Percentiles rank a stretch among this genome's conserved stretches.
Evolutionary conservation across 2,113 vertebrate species (phyloP).

Genomic region (Miniopterus natalensis): DNA sequence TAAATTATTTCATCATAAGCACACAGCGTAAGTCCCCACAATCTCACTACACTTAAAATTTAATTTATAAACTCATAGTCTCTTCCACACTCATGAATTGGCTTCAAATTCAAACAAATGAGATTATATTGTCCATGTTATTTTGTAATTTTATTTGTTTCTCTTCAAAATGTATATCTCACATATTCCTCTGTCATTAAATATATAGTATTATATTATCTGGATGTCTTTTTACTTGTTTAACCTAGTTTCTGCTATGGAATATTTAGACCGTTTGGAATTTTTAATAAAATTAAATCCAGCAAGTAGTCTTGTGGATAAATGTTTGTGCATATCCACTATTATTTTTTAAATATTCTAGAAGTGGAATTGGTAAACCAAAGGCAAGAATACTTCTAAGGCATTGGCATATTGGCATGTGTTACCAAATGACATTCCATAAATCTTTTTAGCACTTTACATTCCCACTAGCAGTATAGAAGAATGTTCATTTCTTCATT

Average conservation of each 20-base stretch:
- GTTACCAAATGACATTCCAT: background rate
- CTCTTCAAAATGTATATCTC: background rate
- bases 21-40: too few relatives aligned
- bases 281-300: background rate
- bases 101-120: background rate
- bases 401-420: too few relatives aligned
- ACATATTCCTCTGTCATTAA: background rate
- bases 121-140: background rate
- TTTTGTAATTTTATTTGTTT: background rate
- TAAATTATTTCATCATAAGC: background rate
- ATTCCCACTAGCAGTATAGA: background rate
- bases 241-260: background rate
- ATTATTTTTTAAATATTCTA: slow-evolving; percentile 21
- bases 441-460: background rate
- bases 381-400: background rate
- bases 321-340: background rate
- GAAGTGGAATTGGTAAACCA: background rate
- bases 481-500: background rate
- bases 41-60: background rate
- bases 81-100: background rate
- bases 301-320: background rate
- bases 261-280: background rate
- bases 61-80: background rate
- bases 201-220: background rate
- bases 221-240: slow-evolving; percentile 34